Evolutionary conservation across 2,113 vertebrate genomes (phyloP).

Genomic region (Pipa parva): DNA sequence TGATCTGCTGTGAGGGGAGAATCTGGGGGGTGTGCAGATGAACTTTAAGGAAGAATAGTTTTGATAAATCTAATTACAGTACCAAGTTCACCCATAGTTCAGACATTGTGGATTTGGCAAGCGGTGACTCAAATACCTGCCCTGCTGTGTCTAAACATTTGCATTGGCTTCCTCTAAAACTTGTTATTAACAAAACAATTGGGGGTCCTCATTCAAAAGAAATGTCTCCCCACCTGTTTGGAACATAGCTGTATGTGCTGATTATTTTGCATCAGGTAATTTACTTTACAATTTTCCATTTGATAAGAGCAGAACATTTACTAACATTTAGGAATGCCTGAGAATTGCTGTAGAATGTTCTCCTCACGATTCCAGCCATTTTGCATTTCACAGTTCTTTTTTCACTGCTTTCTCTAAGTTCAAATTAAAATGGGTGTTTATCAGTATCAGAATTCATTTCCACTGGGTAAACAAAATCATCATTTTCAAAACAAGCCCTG

Average conservation of each 20-base stretch:
- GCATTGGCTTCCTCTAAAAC: background rate
- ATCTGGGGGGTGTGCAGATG: background rate
- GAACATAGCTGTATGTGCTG: background rate
- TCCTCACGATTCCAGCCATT: too few species aligned
- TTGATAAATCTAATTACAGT: constrained; percentile 7
- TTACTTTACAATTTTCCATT: too few species aligned
- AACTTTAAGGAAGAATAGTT: background rate
- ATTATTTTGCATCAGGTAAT: background rate
- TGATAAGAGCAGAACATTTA: too few species aligned
- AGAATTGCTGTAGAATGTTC: too few species aligned
- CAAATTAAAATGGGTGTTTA: too few species aligned
- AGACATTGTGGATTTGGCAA: background rate
- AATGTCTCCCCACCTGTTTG: background rate
- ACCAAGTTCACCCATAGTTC: constrained; percentile 25
- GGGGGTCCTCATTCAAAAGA: background rate
- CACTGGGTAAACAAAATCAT: too few species aligned
- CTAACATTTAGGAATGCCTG: too few species aligned
- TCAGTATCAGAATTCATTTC: too few species aligned
- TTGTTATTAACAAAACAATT: background rate
- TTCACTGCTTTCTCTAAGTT: too few species aligned
- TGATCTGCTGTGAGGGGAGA: background rate
- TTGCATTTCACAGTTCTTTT: too few species aligned
- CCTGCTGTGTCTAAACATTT: background rate
- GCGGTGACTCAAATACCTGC: background rate
- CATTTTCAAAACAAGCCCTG: too few species aligned